Base-by-base conservation (phyloP, 2,888 invertebrate genomes). In the Stegana nigrithorax region DNA sequence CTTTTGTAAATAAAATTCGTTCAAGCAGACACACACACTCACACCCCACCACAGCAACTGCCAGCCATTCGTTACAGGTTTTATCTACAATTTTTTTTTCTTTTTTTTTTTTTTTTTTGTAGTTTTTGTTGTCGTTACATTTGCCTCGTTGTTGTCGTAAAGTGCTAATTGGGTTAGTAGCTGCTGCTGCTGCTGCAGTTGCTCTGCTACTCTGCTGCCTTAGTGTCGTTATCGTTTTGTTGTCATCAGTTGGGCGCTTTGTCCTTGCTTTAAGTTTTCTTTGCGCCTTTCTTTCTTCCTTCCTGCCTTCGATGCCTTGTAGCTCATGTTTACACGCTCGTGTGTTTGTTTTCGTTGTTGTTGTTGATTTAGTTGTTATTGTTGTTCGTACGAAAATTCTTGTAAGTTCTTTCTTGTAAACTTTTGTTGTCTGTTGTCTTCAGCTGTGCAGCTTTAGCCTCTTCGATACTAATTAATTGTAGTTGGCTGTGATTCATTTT, bases 121-220 rank as follows among this genome's bases (percentile, higher is more conserved):
- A 26, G 29, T 26, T 36, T 21, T 21, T 21, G 19, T 55, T 21
- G 21, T n/a, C 53, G 27, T 27, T 12, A 29, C 14, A 8, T 45
- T 14, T 21, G 23, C 39, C 21, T 57, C 47, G 39, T 60, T 58
- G 57, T 39, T 45, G 60, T 36, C 68, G 63, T 68, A 68, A 75
- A 78, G 75, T 75, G 78, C 75, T 75, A 75, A 75, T 79, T 75
- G 75, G 80, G 78, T 78, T 73, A 73, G 68, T 64, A 67, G 53
- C 53, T 55, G n/a, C 32, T 32, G n/a, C n/a, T n/a, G n/a, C n/a
- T n/a, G n/a, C n/a, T n/a, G n/a, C n/a, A n/a, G n/a, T n/a, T n/a
- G n/a, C n/a, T n/a, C n/a, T n/a, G n/a, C n/a, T n/a, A n/a, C n/a
- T n/a, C n/a, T n/a, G n/a, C n/a, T n/a, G n/a, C n/a, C n/a, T n/a